Evolutionary conservation across 2,888 invertebrate genomes (phyloP).

Genomic region (Aromia moschata): DNA sequence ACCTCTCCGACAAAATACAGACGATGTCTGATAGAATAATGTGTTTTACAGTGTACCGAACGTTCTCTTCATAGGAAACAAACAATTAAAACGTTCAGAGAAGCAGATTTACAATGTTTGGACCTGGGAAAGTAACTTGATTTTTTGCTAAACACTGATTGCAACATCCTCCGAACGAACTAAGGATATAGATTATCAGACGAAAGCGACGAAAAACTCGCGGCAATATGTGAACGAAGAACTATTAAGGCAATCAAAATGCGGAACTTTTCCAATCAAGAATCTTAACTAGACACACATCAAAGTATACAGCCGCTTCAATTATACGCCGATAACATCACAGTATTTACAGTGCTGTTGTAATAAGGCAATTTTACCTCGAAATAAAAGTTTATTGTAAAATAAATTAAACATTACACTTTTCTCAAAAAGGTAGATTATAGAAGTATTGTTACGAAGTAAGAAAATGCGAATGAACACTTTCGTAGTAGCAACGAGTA

Average conservation of each 20-base stretch:
- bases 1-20: background rate
- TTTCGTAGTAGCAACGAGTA: too few species aligned
- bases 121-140: background rate
- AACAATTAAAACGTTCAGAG: background rate
- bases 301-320: slow-evolving; percentile 1
- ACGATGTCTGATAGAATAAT: background rate
- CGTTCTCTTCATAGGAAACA: background rate
- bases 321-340: slow-evolving; percentile 8
- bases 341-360: too few species aligned
- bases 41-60: background rate
- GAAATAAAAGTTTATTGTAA: too few species aligned
- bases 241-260: background rate
- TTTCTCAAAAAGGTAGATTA: too few species aligned
- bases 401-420: too few species aligned
- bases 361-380: too few species aligned
- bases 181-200: background rate
- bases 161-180: background rate
- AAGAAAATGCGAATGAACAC: too few species aligned
- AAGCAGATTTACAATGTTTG: background rate
- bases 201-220: background rate
- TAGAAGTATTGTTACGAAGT: too few species aligned
- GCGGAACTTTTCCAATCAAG: background rate
- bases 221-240: background rate
- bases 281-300: background rate
- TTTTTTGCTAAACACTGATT: background rate